Base-by-base conservation (phyloP, 2,888 invertebrate genomes). In the Deroplatys truncata region DNA sequence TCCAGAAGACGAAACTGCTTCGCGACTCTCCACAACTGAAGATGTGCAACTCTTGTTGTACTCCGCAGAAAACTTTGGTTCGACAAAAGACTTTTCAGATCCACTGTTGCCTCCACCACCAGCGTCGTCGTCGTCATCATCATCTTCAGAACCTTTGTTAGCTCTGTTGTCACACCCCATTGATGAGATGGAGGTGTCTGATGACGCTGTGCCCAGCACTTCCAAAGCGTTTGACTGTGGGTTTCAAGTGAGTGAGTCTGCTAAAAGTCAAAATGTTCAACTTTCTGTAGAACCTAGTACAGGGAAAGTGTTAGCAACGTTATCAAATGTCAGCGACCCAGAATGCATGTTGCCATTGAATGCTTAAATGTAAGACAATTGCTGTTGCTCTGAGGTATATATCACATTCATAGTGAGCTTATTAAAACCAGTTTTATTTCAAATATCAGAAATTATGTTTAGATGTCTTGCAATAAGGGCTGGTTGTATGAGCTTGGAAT, bases 11-110 rank as follows among this genome's bases (percentile, higher is more conserved):
- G 83, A 82, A 16, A 13, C 25, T n/a, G 16, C 28, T 20, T 87
- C 35, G 0, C 82, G 83, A n/a, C 82, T 82, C 8, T 82, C 83
- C 1, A 87, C 87, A 49, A 87, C 87, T n/a, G 87, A 87, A 87
- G 87, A 87, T 87, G 87, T 87, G 2, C 31, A 82, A 8, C 20
- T 83, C 29, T n/a, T 87, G n/a, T 29, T 87, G 16, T n/a, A 25
- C 25, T 31, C 83, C 0, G 82, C 35, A 15, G 87, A 87, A 29
- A 83, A 87, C 35, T 87, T 87, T 35, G 87, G 87, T 15, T 87
- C 87, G 28, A 87, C 87, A 35, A 87, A 87, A n/a, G 87, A 87
- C 83, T 82, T 87, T 87, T 82, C 35, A 15, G n/a, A 87, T 2
- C 29, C 82, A 5, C 20, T 86, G 28, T 20, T 86, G 28, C 82